Conservation (phyloP, 2,888 invertebrate species). For the Ormyrus nitidulus region DNA sequence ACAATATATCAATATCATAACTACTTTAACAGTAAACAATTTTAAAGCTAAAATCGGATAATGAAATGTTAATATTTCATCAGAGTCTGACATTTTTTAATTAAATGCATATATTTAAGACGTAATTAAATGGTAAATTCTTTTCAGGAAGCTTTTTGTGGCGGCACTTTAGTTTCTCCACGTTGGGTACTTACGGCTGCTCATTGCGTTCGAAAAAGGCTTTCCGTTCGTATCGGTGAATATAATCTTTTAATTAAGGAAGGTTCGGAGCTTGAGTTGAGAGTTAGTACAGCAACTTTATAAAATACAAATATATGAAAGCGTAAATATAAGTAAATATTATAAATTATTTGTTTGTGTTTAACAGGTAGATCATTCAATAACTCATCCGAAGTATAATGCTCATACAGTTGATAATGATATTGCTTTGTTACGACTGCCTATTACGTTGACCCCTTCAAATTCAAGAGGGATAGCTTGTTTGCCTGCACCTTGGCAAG, state of each 20-base stretch:
- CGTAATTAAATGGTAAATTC: background rate
- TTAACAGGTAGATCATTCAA: constrained; percentile 79
- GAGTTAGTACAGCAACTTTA: constrained; percentile 73
- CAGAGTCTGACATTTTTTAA: no score
- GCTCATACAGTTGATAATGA: constrained; percentile 94
- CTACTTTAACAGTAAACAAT: no score
- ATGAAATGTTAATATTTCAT: no score
- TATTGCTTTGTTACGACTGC: constrained; percentile 87
- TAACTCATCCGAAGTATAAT: constrained; percentile 91
- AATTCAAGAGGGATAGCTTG: constrained; percentile 83
- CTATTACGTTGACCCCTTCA: constrained; percentile 71
- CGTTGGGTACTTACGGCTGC: constrained; percentile 92
- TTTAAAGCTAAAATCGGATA: no score
- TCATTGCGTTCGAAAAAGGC: constrained; percentile 87
- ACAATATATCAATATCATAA: no score
- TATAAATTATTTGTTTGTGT: constrained; percentile 21
- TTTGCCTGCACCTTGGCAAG: constrained; percentile 84
- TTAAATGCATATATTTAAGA: no score
- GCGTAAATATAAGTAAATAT: constrained; percentile 5
- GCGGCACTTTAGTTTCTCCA: constrained; percentile 88
- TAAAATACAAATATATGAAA: background rate
- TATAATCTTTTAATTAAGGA: constrained; percentile 87
- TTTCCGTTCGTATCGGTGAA: constrained; percentile 90
- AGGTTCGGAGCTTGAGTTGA: constrained; percentile 86
- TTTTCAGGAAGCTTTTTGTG: constrained; percentile 89